These are phyloP conservation scores for Callipepla squamata DNA, from an alignment of 2,113 vertebrate species.

Conservation along the genomic window DNA sequence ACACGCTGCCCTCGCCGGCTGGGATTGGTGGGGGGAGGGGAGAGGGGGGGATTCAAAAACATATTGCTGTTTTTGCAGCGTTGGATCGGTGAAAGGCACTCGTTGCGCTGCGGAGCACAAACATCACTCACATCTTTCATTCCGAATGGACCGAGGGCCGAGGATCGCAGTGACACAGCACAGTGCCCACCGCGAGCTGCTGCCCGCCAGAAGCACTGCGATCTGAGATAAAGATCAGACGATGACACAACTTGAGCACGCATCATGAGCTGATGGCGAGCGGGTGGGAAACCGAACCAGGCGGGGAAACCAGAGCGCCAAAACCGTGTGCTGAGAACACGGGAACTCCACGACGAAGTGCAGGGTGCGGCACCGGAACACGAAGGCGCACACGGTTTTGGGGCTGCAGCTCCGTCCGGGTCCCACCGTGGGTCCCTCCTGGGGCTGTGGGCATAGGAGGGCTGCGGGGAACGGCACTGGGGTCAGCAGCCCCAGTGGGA, in stretches of 20 bases:
- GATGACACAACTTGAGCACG: not conserved
- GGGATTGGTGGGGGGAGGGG: conserved; percentile 59
- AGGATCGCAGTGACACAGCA: conserved; percentile 60
- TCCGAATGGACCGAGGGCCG: conserved; percentile 54
- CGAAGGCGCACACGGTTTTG: not conserved
- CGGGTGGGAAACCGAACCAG: not conserved
- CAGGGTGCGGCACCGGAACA: not conserved
- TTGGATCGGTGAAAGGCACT: conserved; percentile 73
- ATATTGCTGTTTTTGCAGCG: conserved; percentile 56
- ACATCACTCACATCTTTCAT: conserved; percentile 63
- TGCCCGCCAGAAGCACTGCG: not conserved
- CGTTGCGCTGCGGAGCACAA: conserved; percentile 71
- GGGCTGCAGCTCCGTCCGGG: too few relatives aligned
- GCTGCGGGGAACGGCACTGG: too few relatives aligned
- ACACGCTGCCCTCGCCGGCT: conserved; percentile 71
- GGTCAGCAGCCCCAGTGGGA: too few relatives aligned
- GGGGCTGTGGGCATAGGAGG: too few relatives aligned
- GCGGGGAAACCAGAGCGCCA: not conserved
- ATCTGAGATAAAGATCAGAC: not conserved
- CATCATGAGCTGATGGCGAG: not conserved
- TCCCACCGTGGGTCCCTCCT: too few relatives aligned
- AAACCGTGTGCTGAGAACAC: not conserved
- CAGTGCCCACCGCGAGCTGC: conserved; percentile 47
- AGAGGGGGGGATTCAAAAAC: not conserved
- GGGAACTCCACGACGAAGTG: not conserved